Percentiles rank a stretch among this genome's conserved stretches.
phyloP scores from a whole-genome alignment of 2,113 vertebrate genomes.

The Anhinga rufa region DNA sequence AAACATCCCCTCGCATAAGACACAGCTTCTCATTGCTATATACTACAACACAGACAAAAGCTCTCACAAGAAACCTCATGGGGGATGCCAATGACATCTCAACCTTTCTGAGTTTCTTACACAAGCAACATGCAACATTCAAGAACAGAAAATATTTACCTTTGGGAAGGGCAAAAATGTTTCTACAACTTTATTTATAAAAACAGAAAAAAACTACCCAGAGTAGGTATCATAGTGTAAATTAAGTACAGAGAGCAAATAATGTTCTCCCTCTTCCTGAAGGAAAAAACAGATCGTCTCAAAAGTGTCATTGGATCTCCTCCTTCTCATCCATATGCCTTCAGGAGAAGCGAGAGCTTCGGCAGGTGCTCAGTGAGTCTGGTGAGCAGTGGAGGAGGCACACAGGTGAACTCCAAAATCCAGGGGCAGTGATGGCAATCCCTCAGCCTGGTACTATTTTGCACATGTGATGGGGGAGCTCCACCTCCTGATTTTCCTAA shows the following conservation, averaged over 20 bases:
- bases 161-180: background rate
- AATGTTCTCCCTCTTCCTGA: background rate
- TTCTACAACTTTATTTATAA: background rate
- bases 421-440: background rate
- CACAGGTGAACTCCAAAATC: background rate
- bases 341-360: background rate
- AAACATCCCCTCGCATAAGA: background rate
- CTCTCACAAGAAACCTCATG: background rate
- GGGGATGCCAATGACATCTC: background rate
- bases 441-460: background rate
- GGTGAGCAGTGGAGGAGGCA: background rate
- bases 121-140: background rate
- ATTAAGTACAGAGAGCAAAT: background rate
- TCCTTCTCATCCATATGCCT: background rate
- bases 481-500: background rate
- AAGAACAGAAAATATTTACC: conserved; percentile 12
- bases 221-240: background rate
- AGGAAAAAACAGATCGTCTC: background rate
- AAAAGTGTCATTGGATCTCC: background rate
- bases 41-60: background rate
- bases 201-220: rapidly evolving
- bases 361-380: background rate
- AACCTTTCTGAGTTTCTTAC: background rate
- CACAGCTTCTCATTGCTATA: background rate
- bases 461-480: background rate